Base-by-base conservation (phyloP, 2,888 invertebrate genomes). In the Platypus cylindrus region DNA sequence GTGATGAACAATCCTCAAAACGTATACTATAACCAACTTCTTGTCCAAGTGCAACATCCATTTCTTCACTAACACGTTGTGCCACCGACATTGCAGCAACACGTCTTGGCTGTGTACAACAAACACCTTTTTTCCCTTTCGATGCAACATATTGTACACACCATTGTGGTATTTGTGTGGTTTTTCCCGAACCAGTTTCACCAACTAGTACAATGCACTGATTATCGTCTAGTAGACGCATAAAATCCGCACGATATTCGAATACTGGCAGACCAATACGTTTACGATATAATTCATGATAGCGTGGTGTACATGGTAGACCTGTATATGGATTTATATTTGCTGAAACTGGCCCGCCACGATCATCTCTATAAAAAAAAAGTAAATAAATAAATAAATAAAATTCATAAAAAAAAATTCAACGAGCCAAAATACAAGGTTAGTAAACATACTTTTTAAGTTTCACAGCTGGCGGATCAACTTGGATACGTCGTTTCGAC, bases 1-100 rank as follows among this genome's bases (percentile, higher is more conserved):
- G 75, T 1, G 91, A 90, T 2, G 95, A 93, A 56, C 97, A 97
- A 65, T 98, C 97, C 63, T 98, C 98, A 57, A 98, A 98, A 71
- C 98, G 85, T 57, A 98, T 98, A 56, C 91, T 86, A 59, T 93
- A 93, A 39, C 93, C 93, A 14, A 93, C 91, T 65, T 93, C 87
- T 55, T 86, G 80, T 1, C 83, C 84, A 4, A 99, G 62, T 4
- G 78, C 78, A 0, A 97, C 95, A 59, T 98, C 98, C 97, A 99
- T 95, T 66, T 99, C 98, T 57, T 99, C 97, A 0, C 97, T 91
- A 0, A 98, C 98, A 59, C 98, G 72, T 56, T 97, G 94, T 0
- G 98, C 97, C 0, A 99, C 98, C 0, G 93, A 93, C 97, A 99
- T 99, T 4, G 98, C 98, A 1, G 98, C 98, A 34, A 99, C 98